Base-by-base conservation (phyloP, 2,113 vertebrate genomes). In the Saccopteryx leptura region DNA sequence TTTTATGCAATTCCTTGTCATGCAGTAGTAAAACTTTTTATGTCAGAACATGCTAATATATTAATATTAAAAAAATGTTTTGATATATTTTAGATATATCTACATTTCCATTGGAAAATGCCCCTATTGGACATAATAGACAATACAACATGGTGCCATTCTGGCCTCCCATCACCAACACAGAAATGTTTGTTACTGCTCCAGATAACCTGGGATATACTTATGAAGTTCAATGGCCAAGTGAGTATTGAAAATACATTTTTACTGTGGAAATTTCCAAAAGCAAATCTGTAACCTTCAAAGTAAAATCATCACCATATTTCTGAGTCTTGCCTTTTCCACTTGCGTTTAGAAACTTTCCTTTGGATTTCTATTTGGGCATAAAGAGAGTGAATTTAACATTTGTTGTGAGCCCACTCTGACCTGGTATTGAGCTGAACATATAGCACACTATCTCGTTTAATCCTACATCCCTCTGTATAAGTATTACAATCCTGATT, bases 131-230 rank as follows among this genome's bases (percentile, higher is more conserved):
- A 90, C 99, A 99, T 92, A 99, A 99, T 90, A 98, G 99, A 61
- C 98, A 98, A 87, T 99, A 99, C 95, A 99, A 99, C 96, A 99
- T 99, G 99, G 99, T 99, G 11, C 99, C 99, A 18, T 99, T 99
- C 97, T 99, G 99, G 99, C 99, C 99, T 81, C 99, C 99, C 0
- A 97, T 99, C 72, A 99, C 99, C 31, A 99, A 99, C 48, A 98
- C 98, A 6, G 99, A 99, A 97, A 99, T 99, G 99, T 99, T 99
- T 98, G 91, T 99, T 65, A 98, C 99, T 0, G 99, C 99, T 65
- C 98, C 99, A 24, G 99, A 99, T 86, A 99, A 99, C 88, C 97
- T 99, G 0, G 99, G 99, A 46, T 99, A 99, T 93, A 98, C 98
- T 66, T 99, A 99, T 0, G 99, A 99, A 92, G 99, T 99, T 0